A percentile compares a stretch with the other conserved stretches of the same genome.
These are phyloP conservation scores for Danaus melanippus DNA, from an alignment of 1,140 invertebrate genomes.

Conservation along the genomic window DNA sequence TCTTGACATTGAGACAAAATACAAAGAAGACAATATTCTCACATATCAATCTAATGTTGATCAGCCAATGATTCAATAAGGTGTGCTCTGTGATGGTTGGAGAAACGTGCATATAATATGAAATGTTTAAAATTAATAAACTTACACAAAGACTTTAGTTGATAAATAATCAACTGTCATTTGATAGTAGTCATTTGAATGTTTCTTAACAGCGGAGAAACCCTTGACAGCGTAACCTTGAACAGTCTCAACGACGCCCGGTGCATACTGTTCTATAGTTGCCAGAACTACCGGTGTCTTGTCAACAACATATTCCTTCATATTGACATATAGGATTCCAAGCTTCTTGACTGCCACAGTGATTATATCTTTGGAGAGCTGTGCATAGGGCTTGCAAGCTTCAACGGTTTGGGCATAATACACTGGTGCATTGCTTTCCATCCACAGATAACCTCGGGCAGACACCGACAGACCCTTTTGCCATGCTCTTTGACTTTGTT, in stretches of 20 bases:
- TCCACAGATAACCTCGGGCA: conserved; percentile 74
- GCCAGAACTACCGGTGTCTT: conserved; percentile 76
- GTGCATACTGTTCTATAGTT: conserved; percentile 79
- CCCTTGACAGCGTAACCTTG: conserved; percentile 60
- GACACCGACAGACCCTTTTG: conserved; percentile 71
- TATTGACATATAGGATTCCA: conserved; percentile 68
- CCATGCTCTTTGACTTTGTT: conserved; percentile 75
- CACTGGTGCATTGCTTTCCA: conserved; percentile 78
- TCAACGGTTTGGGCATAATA: conserved; percentile 75
- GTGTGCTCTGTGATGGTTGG: too few relatives aligned
- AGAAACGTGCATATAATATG: too few relatives aligned
- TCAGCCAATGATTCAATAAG: too few relatives aligned
- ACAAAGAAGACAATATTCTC: too few relatives aligned
- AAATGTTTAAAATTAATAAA: conserved; percentile 30
- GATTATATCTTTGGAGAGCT: conserved; percentile 73
- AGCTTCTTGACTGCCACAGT: conserved; percentile 71
- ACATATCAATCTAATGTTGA: too few relatives aligned
- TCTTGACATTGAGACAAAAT: too few relatives aligned
- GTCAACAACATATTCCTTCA: conserved; percentile 69
- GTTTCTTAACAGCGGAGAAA: conserved; percentile 56
- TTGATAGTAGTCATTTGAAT: conserved; percentile 64
- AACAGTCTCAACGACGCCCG: conserved; percentile 76
- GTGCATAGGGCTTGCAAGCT: conserved; percentile 73
- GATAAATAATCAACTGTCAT: conserved; percentile 73
- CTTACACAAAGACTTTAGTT: conserved; percentile 85